Conservation (phyloP, 2,797 vertebrate genomes). For the Echeneis naucrates region DNA sequence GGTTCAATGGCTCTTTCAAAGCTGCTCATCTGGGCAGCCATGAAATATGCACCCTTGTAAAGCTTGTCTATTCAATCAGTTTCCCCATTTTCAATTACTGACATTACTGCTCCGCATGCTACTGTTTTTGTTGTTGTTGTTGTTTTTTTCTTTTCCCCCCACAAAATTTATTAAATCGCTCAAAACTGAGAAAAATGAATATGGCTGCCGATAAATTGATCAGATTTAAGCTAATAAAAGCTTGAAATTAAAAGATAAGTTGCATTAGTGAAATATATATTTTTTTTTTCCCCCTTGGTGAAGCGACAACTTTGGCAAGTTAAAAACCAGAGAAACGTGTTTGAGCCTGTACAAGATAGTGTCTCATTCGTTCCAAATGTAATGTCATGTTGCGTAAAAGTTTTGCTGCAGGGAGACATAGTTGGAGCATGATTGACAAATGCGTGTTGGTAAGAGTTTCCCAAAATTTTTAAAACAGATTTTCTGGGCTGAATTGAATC, state of each 20-base stretch:
- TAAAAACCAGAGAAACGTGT: slow-evolving; percentile 6
- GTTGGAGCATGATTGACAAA: too few species aligned
- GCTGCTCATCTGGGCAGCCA: slow-evolving; percentile 67
- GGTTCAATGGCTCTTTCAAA: slow-evolving; percentile 76
- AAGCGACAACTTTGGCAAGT: slow-evolving; percentile 1
- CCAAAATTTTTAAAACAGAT: too few species aligned
- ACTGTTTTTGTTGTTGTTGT: too few species aligned
- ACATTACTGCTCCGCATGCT: slow-evolving; percentile 57
- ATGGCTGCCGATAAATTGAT: slow-evolving; percentile 18
- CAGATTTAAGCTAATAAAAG: slow-evolving; percentile 15
- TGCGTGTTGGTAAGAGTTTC: too few species aligned
- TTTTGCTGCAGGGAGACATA: not conserved
- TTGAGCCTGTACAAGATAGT: not conserved
- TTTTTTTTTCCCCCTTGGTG: too few species aligned
- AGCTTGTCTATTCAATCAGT: slow-evolving; percentile 81
- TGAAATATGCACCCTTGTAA: slow-evolving; percentile 76
- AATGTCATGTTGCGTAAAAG: not conserved
- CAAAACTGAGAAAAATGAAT: slow-evolving; percentile 25
- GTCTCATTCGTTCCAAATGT: not conserved
- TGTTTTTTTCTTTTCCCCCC: slow-evolving; percentile 32
- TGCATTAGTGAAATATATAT: not conserved
- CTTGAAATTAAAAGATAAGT: too few species aligned
- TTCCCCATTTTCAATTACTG: slow-evolving; percentile 77
- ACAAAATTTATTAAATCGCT: slow-evolving; percentile 51
- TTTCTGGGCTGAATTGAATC: not conserved